These are phyloP conservation scores for Heteronetta atricapilla DNA, from an alignment of 2,113 vertebrate species.

Conservation along the genomic window DNA sequence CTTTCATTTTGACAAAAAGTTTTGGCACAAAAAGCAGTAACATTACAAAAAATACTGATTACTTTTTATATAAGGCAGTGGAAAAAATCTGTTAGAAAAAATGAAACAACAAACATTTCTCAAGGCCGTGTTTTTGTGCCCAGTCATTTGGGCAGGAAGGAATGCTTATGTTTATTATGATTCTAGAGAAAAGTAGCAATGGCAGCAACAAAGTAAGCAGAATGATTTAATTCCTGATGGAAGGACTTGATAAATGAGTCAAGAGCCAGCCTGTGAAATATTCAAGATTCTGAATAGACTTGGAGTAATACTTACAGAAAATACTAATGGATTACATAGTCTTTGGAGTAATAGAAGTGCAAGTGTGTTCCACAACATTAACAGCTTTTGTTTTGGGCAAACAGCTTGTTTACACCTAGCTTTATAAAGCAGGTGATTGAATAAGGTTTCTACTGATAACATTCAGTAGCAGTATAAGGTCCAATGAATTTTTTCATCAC, in stretches of 20 bases:
- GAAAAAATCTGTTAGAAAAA: neutral
- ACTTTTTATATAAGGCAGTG: neutral
- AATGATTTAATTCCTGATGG: neutral
- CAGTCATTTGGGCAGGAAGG: neutral
- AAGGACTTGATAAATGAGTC: neutral
- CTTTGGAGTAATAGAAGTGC: neutral
- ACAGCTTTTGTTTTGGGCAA: conserved; percentile 23
- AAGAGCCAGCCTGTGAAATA: neutral
- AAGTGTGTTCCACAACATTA: conserved; percentile 12
- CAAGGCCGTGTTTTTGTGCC: neutral
- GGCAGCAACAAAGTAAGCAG: neutral
- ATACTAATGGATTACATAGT: neutral
- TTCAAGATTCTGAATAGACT: neutral
- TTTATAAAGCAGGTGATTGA: neutral
- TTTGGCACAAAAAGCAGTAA: neutral
- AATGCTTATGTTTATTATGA: neutral
- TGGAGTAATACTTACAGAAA: neutral
- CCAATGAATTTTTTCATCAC: neutral
- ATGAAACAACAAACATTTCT: neutral
- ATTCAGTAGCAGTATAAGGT: neutral
- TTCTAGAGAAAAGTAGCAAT: neutral
- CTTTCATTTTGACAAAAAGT: neutral
- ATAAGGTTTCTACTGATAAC: neutral
- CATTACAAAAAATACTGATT: neutral
- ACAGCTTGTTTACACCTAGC: conserved; percentile 1